Evolutionary conservation across 2,888 invertebrate species (phyloP), one percentile per base, ranked within the genome.

Genomic region (Latrodectus elegans): DNA sequence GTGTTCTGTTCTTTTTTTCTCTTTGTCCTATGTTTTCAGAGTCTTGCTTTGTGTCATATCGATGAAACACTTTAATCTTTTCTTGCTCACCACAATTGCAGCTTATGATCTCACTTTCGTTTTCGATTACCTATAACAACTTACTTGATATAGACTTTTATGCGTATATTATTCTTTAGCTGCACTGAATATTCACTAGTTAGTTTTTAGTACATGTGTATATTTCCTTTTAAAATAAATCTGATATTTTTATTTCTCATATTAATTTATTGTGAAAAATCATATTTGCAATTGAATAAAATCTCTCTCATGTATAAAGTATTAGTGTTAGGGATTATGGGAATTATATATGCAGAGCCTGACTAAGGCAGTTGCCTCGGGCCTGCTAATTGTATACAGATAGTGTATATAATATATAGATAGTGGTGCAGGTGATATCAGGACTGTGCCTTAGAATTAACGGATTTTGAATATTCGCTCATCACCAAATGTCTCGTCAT

Each of bases 81-180:
- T 55, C 12, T 49, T 49, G 14, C 1, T 26, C 52, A 1, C 82
- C 82, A 49, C 82, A 82, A 26, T 1, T 74, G 55, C 82, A 82
- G 1, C 10, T 70, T 12, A 51, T 11, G 2, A 38, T 10, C 38
- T 74, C 67, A 11, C 72, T 22, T 49, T 64, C 72, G 22, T 68
- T 26, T 22, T 68, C 68, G 17, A 10, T 38, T 68, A 68, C 14
- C 22, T 22, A 68, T 26, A 14, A 14, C 9, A 68, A 68, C 2
- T 26, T 26, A 17, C 12, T 26, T 22, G 22, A 22, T 14, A 26
- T 26, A 68, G 38, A 68, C 12, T 14, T 2, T 4, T 68, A 38
- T 10, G 22, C 11, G 4, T 9, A 22, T 1, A 12, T 26, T 22
- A 22, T 26, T 26, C 22, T 26, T 68, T 26, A 9, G 22, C 9